Conservation (phyloP, 2,113 vertebrate genomes). For the Urocolius indicus region DNA sequence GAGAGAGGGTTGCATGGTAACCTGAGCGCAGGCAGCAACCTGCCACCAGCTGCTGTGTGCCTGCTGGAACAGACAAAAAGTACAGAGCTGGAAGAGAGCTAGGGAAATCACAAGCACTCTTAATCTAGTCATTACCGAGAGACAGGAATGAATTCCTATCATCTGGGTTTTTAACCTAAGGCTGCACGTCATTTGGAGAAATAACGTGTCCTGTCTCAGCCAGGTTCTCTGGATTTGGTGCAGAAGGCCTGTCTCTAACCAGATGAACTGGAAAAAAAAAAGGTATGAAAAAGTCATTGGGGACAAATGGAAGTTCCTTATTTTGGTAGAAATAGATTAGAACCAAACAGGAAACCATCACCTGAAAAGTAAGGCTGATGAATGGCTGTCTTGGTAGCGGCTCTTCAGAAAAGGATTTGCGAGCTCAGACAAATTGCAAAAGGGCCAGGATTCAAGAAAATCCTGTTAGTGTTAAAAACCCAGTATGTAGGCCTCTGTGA, state of each 20-base stretch:
- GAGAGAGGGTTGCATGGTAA: no score
- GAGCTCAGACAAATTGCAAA: neutral
- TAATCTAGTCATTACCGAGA: neutral
- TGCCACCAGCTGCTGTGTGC: rapidly evolving
- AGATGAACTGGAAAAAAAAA: neutral
- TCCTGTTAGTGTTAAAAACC: rapidly evolving
- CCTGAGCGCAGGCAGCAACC: neutral
- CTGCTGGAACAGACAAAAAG: neutral
- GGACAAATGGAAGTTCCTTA: neutral
- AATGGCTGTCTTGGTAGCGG: neutral
- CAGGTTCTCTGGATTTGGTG: neutral
- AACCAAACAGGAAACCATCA: neutral
- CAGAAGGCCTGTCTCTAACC: neutral
- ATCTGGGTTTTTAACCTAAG: neutral
- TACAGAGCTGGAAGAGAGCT: no score
- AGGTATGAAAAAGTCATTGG: neutral
- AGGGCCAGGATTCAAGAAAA: neutral
- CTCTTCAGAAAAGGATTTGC: neutral
- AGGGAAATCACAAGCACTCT: neutral
- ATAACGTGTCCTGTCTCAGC: neutral
- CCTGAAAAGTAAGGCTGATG: neutral
- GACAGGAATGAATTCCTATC: rapidly evolving
- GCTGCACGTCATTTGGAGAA: neutral
- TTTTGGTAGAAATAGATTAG: neutral
- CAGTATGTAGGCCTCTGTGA: neutral